Percentiles rank a stretch among this genome's conserved stretches.
Conservation (phyloP, 1,140 invertebrate genomes). For the Vanessa tameamea region DNA sequence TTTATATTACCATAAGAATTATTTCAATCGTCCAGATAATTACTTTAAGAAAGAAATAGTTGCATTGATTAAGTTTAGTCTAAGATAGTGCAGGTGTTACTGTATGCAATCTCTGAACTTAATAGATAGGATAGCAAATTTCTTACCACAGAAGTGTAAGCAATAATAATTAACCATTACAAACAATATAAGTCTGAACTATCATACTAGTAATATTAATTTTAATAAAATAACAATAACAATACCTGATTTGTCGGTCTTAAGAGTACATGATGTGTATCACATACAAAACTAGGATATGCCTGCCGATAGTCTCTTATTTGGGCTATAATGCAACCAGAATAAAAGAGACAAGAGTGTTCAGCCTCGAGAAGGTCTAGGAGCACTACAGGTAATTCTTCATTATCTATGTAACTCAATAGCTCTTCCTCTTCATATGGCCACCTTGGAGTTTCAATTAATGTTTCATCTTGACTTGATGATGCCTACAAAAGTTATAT, state of each 20-base stretch:
- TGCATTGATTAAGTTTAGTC: too few species aligned
- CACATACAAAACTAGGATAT: constrained; percentile 86
- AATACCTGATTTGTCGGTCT: constrained; percentile 90
- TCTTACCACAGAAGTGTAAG: too few species aligned
- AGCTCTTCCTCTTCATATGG: constrained; percentile 89
- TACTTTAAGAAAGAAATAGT: too few species aligned
- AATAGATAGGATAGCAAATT: too few species aligned
- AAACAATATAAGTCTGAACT: too few species aligned
- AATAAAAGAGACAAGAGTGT: constrained; percentile 92
- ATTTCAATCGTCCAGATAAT: too few species aligned
- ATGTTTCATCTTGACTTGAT: constrained; percentile 81
- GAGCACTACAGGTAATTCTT: constrained; percentile 92
- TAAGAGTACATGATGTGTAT: constrained; percentile 92
- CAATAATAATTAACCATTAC: too few species aligned
- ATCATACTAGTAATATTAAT: too few species aligned
- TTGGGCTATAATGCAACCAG: constrained; percentile 95
- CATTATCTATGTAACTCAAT: constrained; percentile 90
- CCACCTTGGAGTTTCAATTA: constrained; percentile 88
- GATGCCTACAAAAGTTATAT: constrained; percentile 48
- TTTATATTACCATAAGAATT: too few species aligned
- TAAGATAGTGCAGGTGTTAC: too few species aligned
- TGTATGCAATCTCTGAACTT: too few species aligned
- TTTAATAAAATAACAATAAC: constrained; percentile 2
- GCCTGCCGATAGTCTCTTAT: constrained; percentile 92
- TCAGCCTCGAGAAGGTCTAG: constrained; percentile 91